Evolutionary conservation across 2,888 invertebrate species (phyloP).

Genomic region (Hypena proboscidalis): DNA sequence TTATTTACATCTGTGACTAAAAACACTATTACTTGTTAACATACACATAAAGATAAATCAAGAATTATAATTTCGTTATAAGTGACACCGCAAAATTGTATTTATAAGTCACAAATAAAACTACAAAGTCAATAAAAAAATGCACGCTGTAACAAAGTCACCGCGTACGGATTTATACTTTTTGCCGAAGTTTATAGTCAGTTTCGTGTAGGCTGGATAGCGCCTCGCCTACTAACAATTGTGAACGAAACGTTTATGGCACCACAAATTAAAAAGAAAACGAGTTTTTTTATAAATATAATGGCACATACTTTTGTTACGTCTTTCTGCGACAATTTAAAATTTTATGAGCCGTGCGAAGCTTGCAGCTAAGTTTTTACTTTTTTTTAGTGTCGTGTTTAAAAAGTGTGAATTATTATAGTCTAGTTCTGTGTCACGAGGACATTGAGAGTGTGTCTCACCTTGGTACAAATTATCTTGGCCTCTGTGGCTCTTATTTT

Average conservation of each 20-base stretch:
- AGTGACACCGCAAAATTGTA: too few relatives aligned
- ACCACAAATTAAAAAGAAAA: slow-evolving; percentile 40
- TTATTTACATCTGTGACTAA: too few relatives aligned
- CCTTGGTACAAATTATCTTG: background rate
- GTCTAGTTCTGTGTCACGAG: background rate
- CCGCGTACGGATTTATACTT: slow-evolving; percentile 37
- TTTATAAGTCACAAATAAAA: slow-evolving; percentile 1
- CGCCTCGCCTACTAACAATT: slow-evolving; percentile 44
- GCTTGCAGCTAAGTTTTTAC: slow-evolving; percentile 15
- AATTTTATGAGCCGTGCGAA: slow-evolving; percentile 30
- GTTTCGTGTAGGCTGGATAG: slow-evolving; percentile 51
- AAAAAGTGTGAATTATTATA: slow-evolving; percentile 2
- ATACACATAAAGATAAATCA: too few relatives aligned
- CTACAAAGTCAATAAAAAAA: background rate
- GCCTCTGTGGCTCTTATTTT: too few relatives aligned
- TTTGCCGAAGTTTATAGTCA: slow-evolving; percentile 53
- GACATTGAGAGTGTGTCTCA: background rate
- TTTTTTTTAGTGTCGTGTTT: slow-evolving; percentile 5
- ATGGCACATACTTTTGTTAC: slow-evolving; percentile 20
- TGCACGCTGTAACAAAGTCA: slow-evolving; percentile 50
- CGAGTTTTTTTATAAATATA: slow-evolving; percentile 21
- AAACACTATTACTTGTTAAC: too few relatives aligned
- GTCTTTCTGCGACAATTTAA: slow-evolving; percentile 20
- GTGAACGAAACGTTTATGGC: slow-evolving; percentile 40
- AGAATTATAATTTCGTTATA: too few relatives aligned